Conservation (phyloP, 2,113 vertebrate genomes). For the Scytalopus superciliaris region DNA sequence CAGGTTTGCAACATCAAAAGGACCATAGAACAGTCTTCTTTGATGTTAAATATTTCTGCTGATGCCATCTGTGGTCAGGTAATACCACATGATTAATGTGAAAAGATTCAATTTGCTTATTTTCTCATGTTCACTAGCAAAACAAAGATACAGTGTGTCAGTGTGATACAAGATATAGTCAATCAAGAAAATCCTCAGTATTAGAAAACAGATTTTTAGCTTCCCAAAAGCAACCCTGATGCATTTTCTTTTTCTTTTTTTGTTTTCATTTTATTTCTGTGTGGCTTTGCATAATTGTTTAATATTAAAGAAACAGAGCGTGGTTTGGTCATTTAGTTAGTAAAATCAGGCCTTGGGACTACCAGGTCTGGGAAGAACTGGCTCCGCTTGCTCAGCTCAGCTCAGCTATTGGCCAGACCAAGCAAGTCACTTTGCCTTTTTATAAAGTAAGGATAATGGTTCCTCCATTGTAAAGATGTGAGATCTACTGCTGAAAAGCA, state of each 20-base stretch:
- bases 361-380: background rate
- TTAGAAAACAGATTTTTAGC: conserved; percentile 8
- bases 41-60: conserved; percentile 64
- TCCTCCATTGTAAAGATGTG: conserved; percentile 44
- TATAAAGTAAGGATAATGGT: conserved; percentile 41
- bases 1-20: conserved; percentile 63
- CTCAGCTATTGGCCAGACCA: conserved; percentile 8
- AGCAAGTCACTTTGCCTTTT: background rate
- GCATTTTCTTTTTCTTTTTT: background rate
- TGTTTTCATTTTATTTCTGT: background rate
- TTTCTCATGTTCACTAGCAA: conserved; percentile 56
- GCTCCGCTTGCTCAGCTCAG: background rate
- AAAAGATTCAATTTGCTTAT: conserved; percentile 53
- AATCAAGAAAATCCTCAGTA: background rate
- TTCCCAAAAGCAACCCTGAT: background rate
- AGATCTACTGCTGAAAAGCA: conserved; percentile 49
- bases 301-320: background rate
- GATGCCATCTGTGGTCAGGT: conserved; percentile 55
- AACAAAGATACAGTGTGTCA: conserved; percentile 1
- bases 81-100: conserved; percentile 59
- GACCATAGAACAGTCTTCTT: conserved; percentile 43
- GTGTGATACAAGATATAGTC: background rate
- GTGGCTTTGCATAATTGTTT: conserved; percentile 22
- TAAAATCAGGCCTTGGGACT: conserved; percentile 39
- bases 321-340: conserved; percentile 48